Evolutionary conservation across 2,113 vertebrate genomes (phyloP).

Genomic region (Oncorhynchus keta): DNA sequence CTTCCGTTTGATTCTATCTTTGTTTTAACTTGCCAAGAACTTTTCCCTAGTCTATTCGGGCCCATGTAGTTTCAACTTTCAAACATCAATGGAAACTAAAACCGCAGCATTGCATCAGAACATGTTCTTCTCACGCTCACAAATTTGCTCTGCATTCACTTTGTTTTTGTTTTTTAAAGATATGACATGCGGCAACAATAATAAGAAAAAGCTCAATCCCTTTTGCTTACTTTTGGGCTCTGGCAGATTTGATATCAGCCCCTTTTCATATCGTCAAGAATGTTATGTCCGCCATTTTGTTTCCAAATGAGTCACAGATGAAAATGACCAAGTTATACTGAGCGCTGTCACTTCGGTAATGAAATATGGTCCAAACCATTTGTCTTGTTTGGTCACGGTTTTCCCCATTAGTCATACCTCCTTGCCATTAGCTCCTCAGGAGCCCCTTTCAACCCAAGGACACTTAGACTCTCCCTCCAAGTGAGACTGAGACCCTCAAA

Average conservation of each 20-base stretch:
- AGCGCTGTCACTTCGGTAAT: conserved; percentile 76
- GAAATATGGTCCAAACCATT: conserved; percentile 79
- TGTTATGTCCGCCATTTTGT: conserved; percentile 55
- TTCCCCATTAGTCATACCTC: conserved; percentile 74
- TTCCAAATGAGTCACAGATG: conserved; percentile 73
- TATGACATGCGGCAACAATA: conserved; percentile 12
- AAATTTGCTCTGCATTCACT: conserved; percentile 29
- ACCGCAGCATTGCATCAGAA: conserved; percentile 53
- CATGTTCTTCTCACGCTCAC: conserved; percentile 45
- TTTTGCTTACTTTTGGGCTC: conserved; percentile 38
- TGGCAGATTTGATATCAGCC: conserved; percentile 55
- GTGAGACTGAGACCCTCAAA: conserved; percentile 54
- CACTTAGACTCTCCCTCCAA: conserved; percentile 65
- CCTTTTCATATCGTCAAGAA: conserved; percentile 60
- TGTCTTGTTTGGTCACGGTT: conserved; percentile 80
- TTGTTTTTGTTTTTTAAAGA: conserved; percentile 49
- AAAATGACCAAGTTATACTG: conserved; percentile 75
- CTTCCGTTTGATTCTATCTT: conserved; percentile 8
- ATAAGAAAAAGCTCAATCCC: conserved; percentile 26
- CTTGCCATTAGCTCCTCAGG: conserved; percentile 70
- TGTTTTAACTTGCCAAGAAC: conserved; percentile 38
- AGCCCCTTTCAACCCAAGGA: conserved; percentile 76
- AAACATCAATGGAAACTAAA: too few relatives aligned
- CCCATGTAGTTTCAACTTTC: conserved; percentile 18
- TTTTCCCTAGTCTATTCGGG: neutral